Evolutionary conservation across 2,888 invertebrate species (phyloP), one percentile per base, ranked within the genome.

Genomic region (Ischnus inquisitorius): DNA sequence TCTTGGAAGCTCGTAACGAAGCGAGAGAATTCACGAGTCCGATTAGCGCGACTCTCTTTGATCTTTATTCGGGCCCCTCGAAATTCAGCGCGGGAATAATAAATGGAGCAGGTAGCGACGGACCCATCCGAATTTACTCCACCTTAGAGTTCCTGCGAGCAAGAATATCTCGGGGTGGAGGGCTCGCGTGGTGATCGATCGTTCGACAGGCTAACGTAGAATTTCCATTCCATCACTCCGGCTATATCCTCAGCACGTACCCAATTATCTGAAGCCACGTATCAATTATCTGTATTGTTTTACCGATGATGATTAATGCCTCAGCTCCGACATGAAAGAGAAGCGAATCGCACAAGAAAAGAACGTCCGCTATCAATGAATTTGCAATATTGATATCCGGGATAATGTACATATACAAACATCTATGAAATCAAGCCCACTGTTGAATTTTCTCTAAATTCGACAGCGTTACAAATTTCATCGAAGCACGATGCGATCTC

Each of bases 281-380:
- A 92, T 91, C 90, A 91, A 90, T 92, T 91, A 90, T 89, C 88
- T 85, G 83, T 87, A 90, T 89, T 90, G 89, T 90, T 90, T 91
- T 90, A 89, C 86, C 88, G 85, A 87, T 90, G 86, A 87, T 91
- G 90, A 91, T 90, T 90, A 90, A 91, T 90, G 89, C 84, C 82
- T 95, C 95, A 91, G 95, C 22, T 51, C 4, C 19, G 16, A 16
- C 39, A 16, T 19, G 10, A 19, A 19, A 22, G 5, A 28, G 28
- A 48, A 43, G 74, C 46, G 41, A 60, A 16, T 43, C 28, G 62
- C 16, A 5, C 72, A 5, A 46, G 62, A 34, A 22, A n/a, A 25
- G 39, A 34, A 39, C 16, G 91, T 97, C 93, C 97, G 97, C 94
- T 60, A 4, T 5, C 25, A 60, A 14, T 28, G 25, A 60, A 60